phyloP scores from a whole-genome alignment of 2,797 vertebrate genomes.

The Coluber constrictor region DNA sequence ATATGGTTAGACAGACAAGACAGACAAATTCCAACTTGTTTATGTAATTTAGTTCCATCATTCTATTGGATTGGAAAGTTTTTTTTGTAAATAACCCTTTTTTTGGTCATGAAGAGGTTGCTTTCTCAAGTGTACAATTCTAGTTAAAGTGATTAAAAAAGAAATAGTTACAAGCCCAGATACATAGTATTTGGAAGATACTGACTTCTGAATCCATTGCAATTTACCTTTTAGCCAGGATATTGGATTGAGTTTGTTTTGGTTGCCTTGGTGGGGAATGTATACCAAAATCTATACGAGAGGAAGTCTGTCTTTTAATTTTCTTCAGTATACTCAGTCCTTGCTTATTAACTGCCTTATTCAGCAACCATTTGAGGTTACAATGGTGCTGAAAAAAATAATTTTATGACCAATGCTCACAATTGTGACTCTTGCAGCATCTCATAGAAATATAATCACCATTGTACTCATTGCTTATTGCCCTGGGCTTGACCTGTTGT shows the following conservation, averaged over 20 bases:
- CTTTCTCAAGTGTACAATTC: not conserved
- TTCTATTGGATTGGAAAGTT: not conserved
- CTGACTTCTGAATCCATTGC: not conserved
- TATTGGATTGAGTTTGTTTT: not conserved
- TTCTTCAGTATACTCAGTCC: not conserved
- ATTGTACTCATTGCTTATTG: not conserved
- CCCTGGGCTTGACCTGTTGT: not conserved
- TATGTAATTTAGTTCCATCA: not conserved
- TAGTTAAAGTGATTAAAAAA: not conserved
- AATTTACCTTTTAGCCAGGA: not conserved
- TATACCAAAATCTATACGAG: not conserved
- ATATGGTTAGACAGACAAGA: not conserved
- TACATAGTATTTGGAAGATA: not conserved
- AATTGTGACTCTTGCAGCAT: not conserved
- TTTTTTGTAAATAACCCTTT: not conserved
- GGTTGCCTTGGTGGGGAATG: not conserved
- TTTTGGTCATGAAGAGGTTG: not conserved
- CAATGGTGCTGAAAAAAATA: not conserved
- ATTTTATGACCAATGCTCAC: not conserved
- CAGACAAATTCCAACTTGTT: not conserved
- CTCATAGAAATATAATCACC: not conserved
- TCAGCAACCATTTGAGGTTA: not conserved
- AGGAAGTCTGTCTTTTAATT: not conserved
- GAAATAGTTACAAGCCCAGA: not conserved
- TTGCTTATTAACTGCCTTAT: not conserved